Conservation (phyloP, 1,140 invertebrate genomes). For the Zaprionus capensis region DNA sequence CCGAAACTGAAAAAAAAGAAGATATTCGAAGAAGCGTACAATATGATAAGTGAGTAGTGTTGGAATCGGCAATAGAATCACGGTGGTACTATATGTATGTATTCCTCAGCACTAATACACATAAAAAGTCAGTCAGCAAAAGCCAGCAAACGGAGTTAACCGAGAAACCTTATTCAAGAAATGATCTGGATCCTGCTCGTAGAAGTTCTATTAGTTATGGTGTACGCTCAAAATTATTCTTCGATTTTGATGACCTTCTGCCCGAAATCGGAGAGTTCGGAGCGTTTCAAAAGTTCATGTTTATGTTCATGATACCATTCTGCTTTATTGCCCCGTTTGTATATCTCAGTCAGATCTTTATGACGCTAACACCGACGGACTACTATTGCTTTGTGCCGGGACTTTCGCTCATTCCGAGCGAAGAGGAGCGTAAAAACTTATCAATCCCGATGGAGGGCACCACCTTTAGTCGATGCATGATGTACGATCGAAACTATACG, state of each 20-base stretch:
- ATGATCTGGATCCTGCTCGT: too few species aligned
- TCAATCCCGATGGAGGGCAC: slow-evolving; percentile 87
- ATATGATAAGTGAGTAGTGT: neutral
- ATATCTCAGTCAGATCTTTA: slow-evolving; percentile 93
- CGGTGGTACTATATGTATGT: neutral
- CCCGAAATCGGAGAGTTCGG: slow-evolving; percentile 94
- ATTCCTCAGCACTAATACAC: neutral
- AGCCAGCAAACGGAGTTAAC: neutral
- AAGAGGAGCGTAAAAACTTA: slow-evolving; percentile 71
- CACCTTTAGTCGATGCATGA: slow-evolving; percentile 86
- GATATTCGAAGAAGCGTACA: neutral
- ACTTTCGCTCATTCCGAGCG: slow-evolving; percentile 70
- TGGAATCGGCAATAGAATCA: neutral
- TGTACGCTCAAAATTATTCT: neutral
- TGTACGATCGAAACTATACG: slow-evolving; percentile 89
- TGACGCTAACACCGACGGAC: slow-evolving; percentile 90
- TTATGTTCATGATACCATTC: slow-evolving; percentile 92
- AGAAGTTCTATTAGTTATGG: neutral
- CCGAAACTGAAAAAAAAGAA: neutral
- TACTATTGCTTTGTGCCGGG: slow-evolving; percentile 91
- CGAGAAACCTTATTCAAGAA: neutral
- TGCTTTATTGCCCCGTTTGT: slow-evolving; percentile 92
- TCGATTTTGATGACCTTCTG: slow-evolving; percentile 93
- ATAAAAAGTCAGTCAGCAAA: too few species aligned
- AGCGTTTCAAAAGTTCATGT: slow-evolving; percentile 92